Evolutionary conservation across 2,113 vertebrate species (phyloP), one percentile per base, ranked within the genome.

Genomic region (Hydropotes inermis): DNA sequence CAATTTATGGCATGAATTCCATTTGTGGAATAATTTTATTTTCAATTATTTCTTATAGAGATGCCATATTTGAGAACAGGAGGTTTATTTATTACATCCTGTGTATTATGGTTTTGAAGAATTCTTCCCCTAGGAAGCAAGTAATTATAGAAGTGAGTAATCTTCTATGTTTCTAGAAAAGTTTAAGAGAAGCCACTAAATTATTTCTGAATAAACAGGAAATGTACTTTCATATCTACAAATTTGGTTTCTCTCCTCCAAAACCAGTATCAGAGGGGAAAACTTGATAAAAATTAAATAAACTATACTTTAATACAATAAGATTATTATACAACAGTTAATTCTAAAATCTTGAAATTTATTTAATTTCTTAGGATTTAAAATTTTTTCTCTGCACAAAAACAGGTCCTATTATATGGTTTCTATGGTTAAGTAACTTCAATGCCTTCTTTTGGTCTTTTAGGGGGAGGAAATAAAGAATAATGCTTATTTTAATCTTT

Each of bases 41-140:
- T 95, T 96, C 39, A 82, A 2, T 90, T 95, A 28, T 82, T 97
- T 84, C 28, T n/a, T 64, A n/a, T 15, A 84, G 33, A 74, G 21
- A 27, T 92, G 61, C 1, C 27, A 54, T 91, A 64, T 88, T 91
- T 79, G 50, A 91, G 36, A 93, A 55, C 1, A 81, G 9, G 10
- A 81, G 28, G 3, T 25, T 92, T 92, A 55, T 17, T 94, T 83
- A 81, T 84, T 9, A 74, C 5, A 79, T 33, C 55, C 7, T 81
- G 92, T 87, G 15, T 76, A 79, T 52, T 97, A 33, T 54, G 17
- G 1, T 55, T 97, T 93, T 87, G 14, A 91, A 93, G n/a, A 61
- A 45, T 15, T 36, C 5, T 89, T 92, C 27, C 6, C 6, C 28
- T 43, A n/a, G 57, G 43, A 93, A 82, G 45, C 17, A 93, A 96